These are phyloP conservation scores for Otus sunia DNA, from an alignment of 2,113 vertebrate species.

Conservation along the genomic window DNA sequence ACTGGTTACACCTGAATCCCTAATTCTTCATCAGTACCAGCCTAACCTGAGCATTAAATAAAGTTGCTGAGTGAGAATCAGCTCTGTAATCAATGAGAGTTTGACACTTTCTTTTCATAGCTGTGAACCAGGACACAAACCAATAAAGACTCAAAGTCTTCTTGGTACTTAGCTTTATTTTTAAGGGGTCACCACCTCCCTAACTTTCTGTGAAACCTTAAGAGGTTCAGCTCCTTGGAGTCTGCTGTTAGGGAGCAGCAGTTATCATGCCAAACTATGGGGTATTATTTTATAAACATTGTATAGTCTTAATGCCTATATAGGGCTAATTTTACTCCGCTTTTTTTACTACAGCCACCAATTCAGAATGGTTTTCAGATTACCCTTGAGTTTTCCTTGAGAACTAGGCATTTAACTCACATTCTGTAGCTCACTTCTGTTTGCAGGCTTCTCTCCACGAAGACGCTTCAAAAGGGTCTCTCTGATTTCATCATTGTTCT, in stretches of 20 bases:
- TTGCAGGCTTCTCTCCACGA: background rate
- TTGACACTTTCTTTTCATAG: background rate
- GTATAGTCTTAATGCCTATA: background rate
- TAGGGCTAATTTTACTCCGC: background rate
- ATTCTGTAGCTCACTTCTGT: background rate
- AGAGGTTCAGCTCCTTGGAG: background rate
- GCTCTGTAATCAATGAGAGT: background rate
- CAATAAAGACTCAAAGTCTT: background rate
- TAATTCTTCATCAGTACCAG: background rate
- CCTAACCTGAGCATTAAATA: background rate
- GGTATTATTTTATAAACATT: background rate
- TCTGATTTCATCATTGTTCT: background rate
- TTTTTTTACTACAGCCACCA: background rate
- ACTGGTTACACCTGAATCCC: background rate
- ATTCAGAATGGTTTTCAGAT: background rate
- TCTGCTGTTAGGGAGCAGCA: background rate
- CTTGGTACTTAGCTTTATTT: background rate
- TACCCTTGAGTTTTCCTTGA: background rate
- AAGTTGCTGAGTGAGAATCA: background rate
- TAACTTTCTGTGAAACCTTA: background rate
- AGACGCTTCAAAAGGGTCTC: background rate
- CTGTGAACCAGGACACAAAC: background rate
- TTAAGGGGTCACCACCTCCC: background rate
- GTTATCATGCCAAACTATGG: background rate
- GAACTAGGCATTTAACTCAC: background rate